Conservation (phyloP, 2,797 vertebrate species). For the Anguilla megastoma region DNA sequence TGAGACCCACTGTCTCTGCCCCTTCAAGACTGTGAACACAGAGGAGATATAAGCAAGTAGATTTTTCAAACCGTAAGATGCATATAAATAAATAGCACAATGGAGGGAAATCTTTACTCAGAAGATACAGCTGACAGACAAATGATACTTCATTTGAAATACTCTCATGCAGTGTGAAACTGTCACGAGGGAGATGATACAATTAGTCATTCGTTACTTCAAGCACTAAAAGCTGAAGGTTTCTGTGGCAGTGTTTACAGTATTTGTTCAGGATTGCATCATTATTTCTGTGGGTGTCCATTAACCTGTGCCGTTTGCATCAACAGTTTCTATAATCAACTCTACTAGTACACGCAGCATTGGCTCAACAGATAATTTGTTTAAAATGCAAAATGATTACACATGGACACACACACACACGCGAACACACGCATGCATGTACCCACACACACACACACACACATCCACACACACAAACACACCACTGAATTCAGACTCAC, state of each 20-base stretch:
- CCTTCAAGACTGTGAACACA: not conserved
- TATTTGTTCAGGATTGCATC: constrained; percentile 11
- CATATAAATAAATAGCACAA: not conserved
- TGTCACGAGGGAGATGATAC: not conserved
- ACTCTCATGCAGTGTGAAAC: not conserved
- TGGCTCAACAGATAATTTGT: not conserved
- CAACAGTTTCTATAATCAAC: not conserved
- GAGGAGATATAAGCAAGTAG: not conserved
- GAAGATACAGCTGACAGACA: not conserved
- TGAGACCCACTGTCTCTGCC: not conserved
- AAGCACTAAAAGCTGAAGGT: not conserved
- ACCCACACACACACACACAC: constrained; percentile 23
- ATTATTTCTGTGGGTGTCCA: constrained; percentile 32
- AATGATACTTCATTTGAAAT: not conserved
- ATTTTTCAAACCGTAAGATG: not conserved
- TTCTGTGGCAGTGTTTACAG: not conserved
- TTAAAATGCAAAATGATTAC: not conserved
- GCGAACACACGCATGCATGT: not conserved
- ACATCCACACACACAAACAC: not conserved
- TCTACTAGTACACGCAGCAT: not conserved
- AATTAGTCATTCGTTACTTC: not conserved
- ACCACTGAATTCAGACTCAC: not conserved
- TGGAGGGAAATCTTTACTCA: not conserved
- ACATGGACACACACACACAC: constrained; percentile 19
- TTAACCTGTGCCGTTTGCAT: constrained; percentile 26